These are phyloP conservation scores for Protaetia brevitarsis DNA, from an alignment of 1,140 invertebrate genomes.

Conservation along the genomic window DNA sequence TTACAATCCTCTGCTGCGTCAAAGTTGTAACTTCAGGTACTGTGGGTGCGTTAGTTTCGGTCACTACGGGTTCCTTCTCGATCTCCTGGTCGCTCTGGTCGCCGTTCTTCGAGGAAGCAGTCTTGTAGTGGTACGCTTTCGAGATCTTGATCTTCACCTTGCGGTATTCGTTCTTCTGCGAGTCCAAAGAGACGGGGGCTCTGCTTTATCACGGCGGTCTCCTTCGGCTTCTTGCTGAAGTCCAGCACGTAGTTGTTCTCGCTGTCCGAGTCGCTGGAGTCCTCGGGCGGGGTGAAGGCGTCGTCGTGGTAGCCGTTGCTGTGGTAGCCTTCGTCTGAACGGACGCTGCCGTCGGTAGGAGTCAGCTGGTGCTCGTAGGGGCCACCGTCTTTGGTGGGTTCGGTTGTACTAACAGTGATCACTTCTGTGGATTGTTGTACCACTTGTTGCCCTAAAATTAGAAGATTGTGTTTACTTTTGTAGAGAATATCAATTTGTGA, in stretches of 20 bases:
- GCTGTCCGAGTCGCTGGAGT: conserved; percentile 83
- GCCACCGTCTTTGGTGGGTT: conserved; percentile 37
- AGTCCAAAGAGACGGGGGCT: conserved; percentile 49
- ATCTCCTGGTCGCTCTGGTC: conserved; percentile 57
- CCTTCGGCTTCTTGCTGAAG: conserved; percentile 68
- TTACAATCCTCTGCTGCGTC: conserved; percentile 51
- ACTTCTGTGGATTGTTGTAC: conserved; percentile 45
- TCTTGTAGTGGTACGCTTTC: conserved; percentile 73
- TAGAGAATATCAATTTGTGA: too few species aligned
- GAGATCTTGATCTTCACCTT: conserved; percentile 94
- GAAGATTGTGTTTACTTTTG: background rate
- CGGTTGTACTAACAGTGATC: conserved; percentile 43
- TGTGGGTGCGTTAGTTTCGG: conserved; percentile 35
- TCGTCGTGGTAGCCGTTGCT: conserved; percentile 90
- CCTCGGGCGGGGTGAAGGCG: conserved; percentile 81
- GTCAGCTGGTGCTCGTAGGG: conserved; percentile 65
- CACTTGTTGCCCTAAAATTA: conserved; percentile 43
- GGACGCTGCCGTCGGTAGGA: conserved; percentile 75
- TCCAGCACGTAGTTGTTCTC: conserved; percentile 92
- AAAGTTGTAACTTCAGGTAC: conserved; percentile 45
- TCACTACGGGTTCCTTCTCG: conserved; percentile 48
- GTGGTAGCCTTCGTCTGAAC: conserved; percentile 90
- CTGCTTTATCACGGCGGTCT: conserved; percentile 55
- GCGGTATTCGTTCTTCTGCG: conserved; percentile 80
- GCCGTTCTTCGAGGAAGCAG: conserved; percentile 54